Conservation (phyloP, 2,888 invertebrate genomes). For the Drymonia ruficornis region DNA sequence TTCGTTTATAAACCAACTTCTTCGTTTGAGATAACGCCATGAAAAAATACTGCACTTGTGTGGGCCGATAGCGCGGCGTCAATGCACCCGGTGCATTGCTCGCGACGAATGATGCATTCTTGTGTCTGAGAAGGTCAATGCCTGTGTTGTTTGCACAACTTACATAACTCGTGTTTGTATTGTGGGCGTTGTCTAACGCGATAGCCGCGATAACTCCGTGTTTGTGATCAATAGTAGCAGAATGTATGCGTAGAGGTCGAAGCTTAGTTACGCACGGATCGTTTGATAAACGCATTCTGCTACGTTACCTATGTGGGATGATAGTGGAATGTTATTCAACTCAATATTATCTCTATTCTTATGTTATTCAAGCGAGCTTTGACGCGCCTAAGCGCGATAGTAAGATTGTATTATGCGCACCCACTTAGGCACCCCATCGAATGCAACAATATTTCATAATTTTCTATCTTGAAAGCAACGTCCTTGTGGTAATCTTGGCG, state of each 20-base stretch:
- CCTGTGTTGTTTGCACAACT: constrained; percentile 66
- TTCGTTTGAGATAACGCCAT: constrained; percentile 59
- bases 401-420: constrained; percentile 13
- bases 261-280: background rate
- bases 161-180: constrained; percentile 71
- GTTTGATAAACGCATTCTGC: background rate
- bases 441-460: constrained; percentile 54
- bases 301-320: background rate
- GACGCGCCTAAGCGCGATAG: constrained; percentile 5
- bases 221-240: constrained; percentile 13
- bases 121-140: constrained; percentile 77
- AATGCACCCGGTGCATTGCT: constrained; percentile 73
- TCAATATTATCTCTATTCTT: no score
- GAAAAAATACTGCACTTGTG: constrained; percentile 70
- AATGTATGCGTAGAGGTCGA: background rate
- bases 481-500: constrained; percentile 70
- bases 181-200: constrained; percentile 54
- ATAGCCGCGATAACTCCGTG: constrained; percentile 21
- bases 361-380: no score
- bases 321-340: no score
- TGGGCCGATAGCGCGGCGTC: constrained; percentile 70
- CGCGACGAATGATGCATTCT: constrained; percentile 74
- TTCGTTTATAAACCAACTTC: constrained; percentile 47
- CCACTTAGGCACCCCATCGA: constrained; percentile 16
- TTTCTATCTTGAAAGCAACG: constrained; percentile 66